A percentile compares a stretch with the other conserved stretches of the same genome.
Conservation (phyloP, 2,888 invertebrate genomes). For the Autographa pulchrina region DNA sequence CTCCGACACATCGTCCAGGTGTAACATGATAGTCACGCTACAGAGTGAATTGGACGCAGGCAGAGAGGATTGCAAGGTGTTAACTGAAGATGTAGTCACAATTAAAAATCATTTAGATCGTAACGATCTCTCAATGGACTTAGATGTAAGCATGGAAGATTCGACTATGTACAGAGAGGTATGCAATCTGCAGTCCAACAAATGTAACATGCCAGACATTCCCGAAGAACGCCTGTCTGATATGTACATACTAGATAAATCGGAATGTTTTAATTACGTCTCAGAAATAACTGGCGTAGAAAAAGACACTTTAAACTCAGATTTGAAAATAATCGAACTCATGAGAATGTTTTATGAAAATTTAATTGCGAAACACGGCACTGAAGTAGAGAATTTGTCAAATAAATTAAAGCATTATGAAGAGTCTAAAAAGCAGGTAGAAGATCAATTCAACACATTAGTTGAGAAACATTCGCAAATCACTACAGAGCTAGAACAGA, state of each 20-base stretch:
- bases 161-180: slow-evolving; percentile 62
- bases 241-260: slow-evolving; percentile 74
- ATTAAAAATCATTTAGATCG: slow-evolving; percentile 83
- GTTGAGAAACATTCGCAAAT: slow-evolving; percentile 63
- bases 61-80: slow-evolving; percentile 80
- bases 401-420: slow-evolving; percentile 79
- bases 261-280: slow-evolving; percentile 77
- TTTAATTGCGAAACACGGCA: slow-evolving; percentile 73
- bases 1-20: slow-evolving; percentile 77
- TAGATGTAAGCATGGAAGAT: slow-evolving; percentile 78
- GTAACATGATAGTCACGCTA: slow-evolving; percentile 81
- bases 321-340: slow-evolving; percentile 77
- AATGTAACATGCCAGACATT: slow-evolving; percentile 67
- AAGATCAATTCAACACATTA: slow-evolving; percentile 64
- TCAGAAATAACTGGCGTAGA: slow-evolving; percentile 71
- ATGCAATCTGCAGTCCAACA: slow-evolving; percentile 58
- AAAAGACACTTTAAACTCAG: slow-evolving; percentile 64
- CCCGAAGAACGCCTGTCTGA: slow-evolving; percentile 70
- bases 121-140: slow-evolving; percentile 77
- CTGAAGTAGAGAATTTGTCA: slow-evolving; percentile 78
- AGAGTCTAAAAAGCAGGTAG: slow-evolving; percentile 68
- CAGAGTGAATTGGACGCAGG: slow-evolving; percentile 82
- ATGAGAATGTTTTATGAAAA: slow-evolving; percentile 79
- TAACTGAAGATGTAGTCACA: slow-evolving; percentile 82
- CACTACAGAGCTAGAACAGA: slow-evolving; percentile 67